Evolutionary conservation across 1,140 invertebrate species (phyloP).

Genomic region (Galleria mellonella): DNA sequence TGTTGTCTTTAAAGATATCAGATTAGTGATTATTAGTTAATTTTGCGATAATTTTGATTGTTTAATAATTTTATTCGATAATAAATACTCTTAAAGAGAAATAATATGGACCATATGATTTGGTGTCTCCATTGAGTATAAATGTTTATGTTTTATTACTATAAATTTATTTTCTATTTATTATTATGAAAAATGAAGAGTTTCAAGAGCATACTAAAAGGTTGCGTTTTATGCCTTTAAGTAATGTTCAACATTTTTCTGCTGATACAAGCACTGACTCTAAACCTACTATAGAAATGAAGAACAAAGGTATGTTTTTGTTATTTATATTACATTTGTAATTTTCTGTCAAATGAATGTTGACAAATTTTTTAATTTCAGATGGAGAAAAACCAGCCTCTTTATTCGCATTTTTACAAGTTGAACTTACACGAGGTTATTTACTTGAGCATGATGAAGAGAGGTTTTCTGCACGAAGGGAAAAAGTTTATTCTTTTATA

Average conservation of each 20-base stretch:
- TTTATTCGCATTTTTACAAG: conserved; percentile 84
- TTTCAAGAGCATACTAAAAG: conserved; percentile 53
- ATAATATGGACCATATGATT: too few relatives aligned
- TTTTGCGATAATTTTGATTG: too few relatives aligned
- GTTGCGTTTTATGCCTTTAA: conserved; percentile 56
- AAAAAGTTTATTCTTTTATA: conserved; percentile 98
- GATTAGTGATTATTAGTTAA: too few relatives aligned
- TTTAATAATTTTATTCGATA: too few relatives aligned
- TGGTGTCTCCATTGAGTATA: too few relatives aligned
- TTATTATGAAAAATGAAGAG: conserved; percentile 49
- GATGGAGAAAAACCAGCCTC: conserved; percentile 72
- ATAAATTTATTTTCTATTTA: conserved; percentile 9
- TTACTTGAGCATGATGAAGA: conserved; percentile 95
- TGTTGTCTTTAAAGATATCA: too few relatives aligned
- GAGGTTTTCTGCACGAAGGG: conserved; percentile 91
- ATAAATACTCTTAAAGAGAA: too few relatives aligned
- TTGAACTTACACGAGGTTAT: conserved; percentile 94
- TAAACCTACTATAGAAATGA: conserved; percentile 44
- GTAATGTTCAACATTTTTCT: conserved; percentile 42
- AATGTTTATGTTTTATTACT: too few relatives aligned
- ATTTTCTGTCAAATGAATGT: not conserved
- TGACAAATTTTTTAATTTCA: conserved; percentile 17
- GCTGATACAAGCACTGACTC: conserved; percentile 34
- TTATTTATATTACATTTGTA: not conserved
- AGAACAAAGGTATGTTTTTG: conserved; percentile 45